Base-by-base conservation (phyloP, 2,888 invertebrate genomes). In the Cephus spinipes region DNA sequence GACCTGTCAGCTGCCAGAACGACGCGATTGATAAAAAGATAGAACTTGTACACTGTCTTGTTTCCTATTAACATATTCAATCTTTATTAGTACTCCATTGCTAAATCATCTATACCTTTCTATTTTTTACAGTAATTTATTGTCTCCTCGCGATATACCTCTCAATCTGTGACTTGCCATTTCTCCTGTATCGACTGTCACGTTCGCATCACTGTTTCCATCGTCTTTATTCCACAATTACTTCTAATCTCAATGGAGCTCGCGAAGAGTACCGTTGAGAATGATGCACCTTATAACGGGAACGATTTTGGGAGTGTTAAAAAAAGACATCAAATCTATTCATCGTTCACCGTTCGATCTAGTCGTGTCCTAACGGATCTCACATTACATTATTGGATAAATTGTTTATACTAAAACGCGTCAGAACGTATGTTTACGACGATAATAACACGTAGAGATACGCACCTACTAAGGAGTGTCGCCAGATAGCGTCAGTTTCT, bases 1-100 rank as follows among this genome's bases (percentile, higher is more conserved):
- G 82, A 79, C 82, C 84, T 85, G 87, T 89, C 89, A 89, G 89
- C 88, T 89, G 89, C 88, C 86, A 85, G 81, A 84, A 81, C 83
- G 82, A 85, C 83, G 82, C 83, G 55, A 55, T 55, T 55, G 55
- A 55, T 55, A 55, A 55, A 15, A 23, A 55, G 23, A 23, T 55
- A 31, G 35, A 74, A 55, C 40, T 77, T 55, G 55, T 55, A 55
- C 40, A 15, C 15, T 30, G 12, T 71, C 68, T 71, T 15, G 12
- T 55, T 68, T 75, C 34, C 32, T 32, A 30, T 31, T 12, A 55
- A 55, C 15, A 23, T 23, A 23, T 23, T 23, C 9, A 9, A 55
- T 15, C 9, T 23, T 55, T 55, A 9, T 55, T 55, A 55, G 6
- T 15, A 23, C 3, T 23, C 15, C 23, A 55, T 9, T 9, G 1